Base-by-base conservation (phyloP, 35 echinoderm and acorn worm genomes). In the Diadema setosum region DNA sequence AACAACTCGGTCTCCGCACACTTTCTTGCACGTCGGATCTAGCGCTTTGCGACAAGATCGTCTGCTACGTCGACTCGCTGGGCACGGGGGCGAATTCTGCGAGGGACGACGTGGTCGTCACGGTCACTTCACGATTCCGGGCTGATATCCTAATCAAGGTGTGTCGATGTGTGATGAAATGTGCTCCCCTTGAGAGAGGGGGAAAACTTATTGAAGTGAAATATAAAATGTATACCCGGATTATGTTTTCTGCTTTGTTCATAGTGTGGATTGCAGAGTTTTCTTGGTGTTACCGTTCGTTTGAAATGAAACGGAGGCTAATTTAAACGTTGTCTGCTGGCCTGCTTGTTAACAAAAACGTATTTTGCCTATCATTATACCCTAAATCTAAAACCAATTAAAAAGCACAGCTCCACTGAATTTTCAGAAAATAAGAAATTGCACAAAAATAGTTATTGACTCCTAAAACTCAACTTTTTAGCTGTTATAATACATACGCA, bases 121-220 rank as follows among this genome's bases (percentile, higher is more conserved):
- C 37, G 44, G 73, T 78, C 24, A 78, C 73, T 16, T 31, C 73
- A 78, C 73, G 40, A 7, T 41, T 78, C 12, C 29, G 40, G 24
- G 44, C 73, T 7, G 73, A 78, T 78, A 34, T 78, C 35, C 25
- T 78, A 78, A 44, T 78, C 29, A 78, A 78, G 33, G 73, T 78
- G 37, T 20, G 36, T 29, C 9, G 30, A 27, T 24, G 5, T 8
- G 57, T 60, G 1, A 1, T 24, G 9, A 27, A 21, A 55, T 12
- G 16, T 24, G 4, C n/a, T 3, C n/a, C 11, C 5, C 17, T 60
- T 24, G 57, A 60, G 57, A n/a, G 17, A 2, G 21, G 21, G 3
- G 21, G 21, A 16, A 5, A 2, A 21, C 30, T 60, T 17, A 5
- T 5, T 60, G 21, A 16, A 55, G 9, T 21, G 8, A 24, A 23